phyloP scores from a whole-genome alignment of 2,888 invertebrate genomes.

The Autographa gamma region DNA sequence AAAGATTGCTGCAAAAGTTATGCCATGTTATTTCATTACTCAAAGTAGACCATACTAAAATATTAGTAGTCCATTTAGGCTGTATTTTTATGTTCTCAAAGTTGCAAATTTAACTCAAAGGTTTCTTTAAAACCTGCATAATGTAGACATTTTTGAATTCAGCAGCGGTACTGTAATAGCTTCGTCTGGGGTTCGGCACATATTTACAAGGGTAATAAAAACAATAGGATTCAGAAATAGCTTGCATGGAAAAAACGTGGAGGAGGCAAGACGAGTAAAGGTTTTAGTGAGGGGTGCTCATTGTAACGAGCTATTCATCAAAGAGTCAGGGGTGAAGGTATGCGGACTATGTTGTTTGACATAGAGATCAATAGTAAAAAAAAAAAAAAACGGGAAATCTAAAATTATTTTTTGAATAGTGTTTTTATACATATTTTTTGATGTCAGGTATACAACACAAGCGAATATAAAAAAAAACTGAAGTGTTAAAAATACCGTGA shows the following conservation, averaged over 20 bases:
- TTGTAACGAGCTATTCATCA: conserved; percentile 53
- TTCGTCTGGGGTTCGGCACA: conserved; percentile 54
- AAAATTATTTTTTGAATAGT: too few relatives aligned
- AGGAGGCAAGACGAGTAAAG: conserved; percentile 44
- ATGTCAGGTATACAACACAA: too few relatives aligned
- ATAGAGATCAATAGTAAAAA: neutral
- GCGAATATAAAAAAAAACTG: too few relatives aligned
- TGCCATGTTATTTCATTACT: conserved; percentile 8
- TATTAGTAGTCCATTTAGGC: conserved; percentile 21
- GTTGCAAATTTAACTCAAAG: conserved; percentile 67
- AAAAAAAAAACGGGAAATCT: neutral
- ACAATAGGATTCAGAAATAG: conserved; percentile 52
- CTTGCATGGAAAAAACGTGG: conserved; percentile 41
- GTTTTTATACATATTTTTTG: too few relatives aligned
- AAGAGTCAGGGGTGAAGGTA: conserved; percentile 36
- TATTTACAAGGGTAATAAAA: conserved; percentile 58
- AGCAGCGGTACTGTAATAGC: conserved; percentile 65
- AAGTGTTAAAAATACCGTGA: too few relatives aligned
- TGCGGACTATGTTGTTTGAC: conserved; percentile 7
- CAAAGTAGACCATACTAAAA: neutral
- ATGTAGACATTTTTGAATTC: conserved; percentile 71
- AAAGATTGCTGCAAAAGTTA: conserved; percentile 1
- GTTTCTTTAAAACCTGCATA: conserved; percentile 67
- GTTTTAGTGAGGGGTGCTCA: conserved; percentile 39
- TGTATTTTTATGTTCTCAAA: conserved; percentile 51